phyloP scores from a whole-genome alignment of 2,888 invertebrate species.

The Nemurella pictetii region DNA sequence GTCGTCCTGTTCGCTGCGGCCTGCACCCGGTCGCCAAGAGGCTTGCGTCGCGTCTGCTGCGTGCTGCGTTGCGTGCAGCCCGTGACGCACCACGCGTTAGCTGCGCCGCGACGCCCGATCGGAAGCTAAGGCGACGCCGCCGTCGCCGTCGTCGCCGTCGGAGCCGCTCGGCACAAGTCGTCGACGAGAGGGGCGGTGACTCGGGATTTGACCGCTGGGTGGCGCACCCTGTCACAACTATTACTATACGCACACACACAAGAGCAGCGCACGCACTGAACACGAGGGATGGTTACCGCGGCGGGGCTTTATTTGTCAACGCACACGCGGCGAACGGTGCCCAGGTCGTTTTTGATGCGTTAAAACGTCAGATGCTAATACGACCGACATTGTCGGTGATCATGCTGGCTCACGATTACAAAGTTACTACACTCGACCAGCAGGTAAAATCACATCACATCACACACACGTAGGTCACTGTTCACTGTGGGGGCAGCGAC shows the following conservation, averaged over 20 bases:
- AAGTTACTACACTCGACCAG: background rate
- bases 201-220: conserved; percentile 38
- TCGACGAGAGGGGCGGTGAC: conserved; percentile 30
- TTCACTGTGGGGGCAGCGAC: background rate
- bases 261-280: background rate
- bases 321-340: background rate
- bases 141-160: conserved; percentile 25
- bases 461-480: background rate
- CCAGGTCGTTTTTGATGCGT: background rate
- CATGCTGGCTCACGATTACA: background rate
- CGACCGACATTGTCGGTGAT: background rate
- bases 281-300: background rate
- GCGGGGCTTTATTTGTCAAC: background rate
- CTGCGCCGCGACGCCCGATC: background rate
- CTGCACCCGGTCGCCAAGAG: conserved; percentile 1
- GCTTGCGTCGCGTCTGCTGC: conserved; percentile 8
- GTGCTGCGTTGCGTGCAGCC: background rate
- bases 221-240: conserved; percentile 40
- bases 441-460: background rate
- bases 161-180: conserved; percentile 22
- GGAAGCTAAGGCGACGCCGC: conserved; percentile 17
- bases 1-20: background rate
- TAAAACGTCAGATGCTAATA: background rate
- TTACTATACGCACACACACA: conserved; percentile 6
- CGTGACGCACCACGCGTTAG: background rate